Evolutionary conservation across 64 coral and sea anemone species (phyloP), one percentile per base, ranked within the genome.

Genomic region (Catalaphyllia jardinei): DNA sequence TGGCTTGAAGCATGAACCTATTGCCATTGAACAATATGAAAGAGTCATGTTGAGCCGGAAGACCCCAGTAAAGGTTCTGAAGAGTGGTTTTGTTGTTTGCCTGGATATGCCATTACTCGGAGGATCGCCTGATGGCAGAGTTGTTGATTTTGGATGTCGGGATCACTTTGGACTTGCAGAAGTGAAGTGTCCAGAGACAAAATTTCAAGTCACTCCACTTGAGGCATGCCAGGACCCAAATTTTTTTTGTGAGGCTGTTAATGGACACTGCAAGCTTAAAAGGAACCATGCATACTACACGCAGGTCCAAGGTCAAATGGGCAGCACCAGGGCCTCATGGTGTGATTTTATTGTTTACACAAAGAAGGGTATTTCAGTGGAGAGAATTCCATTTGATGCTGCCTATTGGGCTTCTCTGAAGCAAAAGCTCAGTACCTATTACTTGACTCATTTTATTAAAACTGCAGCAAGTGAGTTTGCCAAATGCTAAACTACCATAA

Each of bases 281-380:
- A 77, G 29, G 24, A 88, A 76, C 33, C 86, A 88, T 72, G 16
- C 86, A 6, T 88, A 77, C 38, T 88, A 62, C 62, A 28, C 86
- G 29, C 86, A 88, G 46, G 86, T 88, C 28, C 73, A 88, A 72
- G 86, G 86, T 54, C 86, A 88, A 14, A 88, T 88, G 86, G 86
- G 72, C 50, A 20, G 24, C 0, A 77, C 46, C 19, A 50, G 71
- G 18, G 72, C 72, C 31, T 22, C 12, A 86, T 72, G 64, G 82
- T 69, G 61, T 86, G 82, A 86, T 35, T 86, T 86, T 25, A 86
- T 71, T 69, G 82, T 86, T 28, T 77, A 88, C 57, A 88, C 86
- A 20, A 77, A 52, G 15, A 88, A 88, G 74, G 86, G 52, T 27
- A 46, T 46, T 46, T 46, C 39, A 46, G 39, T 46, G 39, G 39